These are phyloP conservation scores for Cinclus mexicanus DNA, from an alignment of 2,113 vertebrate species.

Conservation along the genomic window DNA sequence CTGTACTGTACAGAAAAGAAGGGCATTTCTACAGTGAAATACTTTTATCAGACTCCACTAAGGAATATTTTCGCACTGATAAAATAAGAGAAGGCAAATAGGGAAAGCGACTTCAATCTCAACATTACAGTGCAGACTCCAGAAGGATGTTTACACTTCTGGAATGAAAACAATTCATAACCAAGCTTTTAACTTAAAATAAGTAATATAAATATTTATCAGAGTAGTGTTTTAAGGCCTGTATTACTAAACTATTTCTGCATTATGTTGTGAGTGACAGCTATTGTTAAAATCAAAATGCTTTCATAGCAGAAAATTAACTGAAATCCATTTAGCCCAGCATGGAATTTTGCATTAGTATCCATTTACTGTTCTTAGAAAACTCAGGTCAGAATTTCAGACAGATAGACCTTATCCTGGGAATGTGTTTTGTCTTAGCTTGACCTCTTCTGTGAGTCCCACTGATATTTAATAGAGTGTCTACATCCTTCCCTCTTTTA, in stretches of 20 bases:
- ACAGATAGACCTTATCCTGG: constrained; percentile 16
- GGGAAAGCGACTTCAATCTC: constrained; percentile 25
- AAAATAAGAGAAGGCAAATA: constrained; percentile 31
- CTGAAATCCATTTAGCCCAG: constrained; percentile 16
- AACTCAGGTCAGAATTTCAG: constrained; percentile 25
- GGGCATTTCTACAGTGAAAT: neutral
- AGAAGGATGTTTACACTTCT: constrained; percentile 65
- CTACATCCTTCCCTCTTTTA: neutral
- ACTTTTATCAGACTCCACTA: neutral
- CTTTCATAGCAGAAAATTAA: constrained; percentile 27
- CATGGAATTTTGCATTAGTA: constrained; percentile 15
- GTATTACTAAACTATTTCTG: constrained; percentile 44
- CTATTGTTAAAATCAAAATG: constrained; percentile 48
- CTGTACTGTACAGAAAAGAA: neutral
- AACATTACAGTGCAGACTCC: constrained; percentile 1
- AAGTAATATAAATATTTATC: constrained; percentile 68
- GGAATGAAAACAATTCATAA: constrained; percentile 67
- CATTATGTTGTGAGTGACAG: constrained; percentile 39
- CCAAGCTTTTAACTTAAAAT: constrained; percentile 67
- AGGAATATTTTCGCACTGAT: constrained; percentile 27
- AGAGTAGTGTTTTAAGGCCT: constrained; percentile 37
- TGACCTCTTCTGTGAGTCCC: neutral
- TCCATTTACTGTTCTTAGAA: neutral
- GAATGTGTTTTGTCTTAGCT: constrained; percentile 26
- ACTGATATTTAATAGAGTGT: neutral